phyloP scores from a whole-genome alignment of 2,113 vertebrate genomes.

The Ceratotherium simum region DNA sequence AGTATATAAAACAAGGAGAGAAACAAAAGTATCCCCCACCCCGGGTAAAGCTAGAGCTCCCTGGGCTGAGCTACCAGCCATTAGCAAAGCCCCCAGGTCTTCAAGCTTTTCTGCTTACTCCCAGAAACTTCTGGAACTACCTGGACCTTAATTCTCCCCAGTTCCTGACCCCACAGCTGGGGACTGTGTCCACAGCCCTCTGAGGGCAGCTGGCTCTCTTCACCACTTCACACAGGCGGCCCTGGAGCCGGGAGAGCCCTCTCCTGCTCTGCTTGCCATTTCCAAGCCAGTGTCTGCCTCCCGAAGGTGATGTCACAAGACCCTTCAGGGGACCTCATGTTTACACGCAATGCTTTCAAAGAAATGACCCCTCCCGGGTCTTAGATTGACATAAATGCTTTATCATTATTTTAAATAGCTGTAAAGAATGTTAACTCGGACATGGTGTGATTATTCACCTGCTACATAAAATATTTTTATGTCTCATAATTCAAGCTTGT shows the following conservation, averaged over 20 bases:
- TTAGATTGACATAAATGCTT: too few species aligned
- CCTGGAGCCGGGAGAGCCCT: too few species aligned
- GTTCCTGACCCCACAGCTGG: too few species aligned
- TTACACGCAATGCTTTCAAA: background rate
- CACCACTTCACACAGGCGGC: background rate
- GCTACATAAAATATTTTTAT: background rate
- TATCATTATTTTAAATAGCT: background rate
- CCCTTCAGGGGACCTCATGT: background rate
- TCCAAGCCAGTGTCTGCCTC: background rate
- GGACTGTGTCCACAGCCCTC: background rate
- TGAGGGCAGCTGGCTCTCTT: background rate
- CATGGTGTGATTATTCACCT: background rate
- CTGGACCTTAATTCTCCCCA: background rate
- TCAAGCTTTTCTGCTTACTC: background rate
- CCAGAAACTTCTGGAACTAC: background rate
- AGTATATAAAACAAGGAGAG: background rate
- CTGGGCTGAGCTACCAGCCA: background rate
- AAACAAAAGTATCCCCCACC: background rate
- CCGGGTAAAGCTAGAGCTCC: background rate
- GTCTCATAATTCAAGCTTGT: background rate
- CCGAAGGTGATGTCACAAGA: background rate
- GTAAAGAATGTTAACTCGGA: background rate
- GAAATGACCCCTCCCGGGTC: background rate
- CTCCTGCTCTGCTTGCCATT: background rate
- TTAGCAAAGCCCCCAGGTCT: background rate